Evolutionary conservation across 2,797 vertebrate species (phyloP).

Genomic region (Micrastur ruficollis): DNA sequence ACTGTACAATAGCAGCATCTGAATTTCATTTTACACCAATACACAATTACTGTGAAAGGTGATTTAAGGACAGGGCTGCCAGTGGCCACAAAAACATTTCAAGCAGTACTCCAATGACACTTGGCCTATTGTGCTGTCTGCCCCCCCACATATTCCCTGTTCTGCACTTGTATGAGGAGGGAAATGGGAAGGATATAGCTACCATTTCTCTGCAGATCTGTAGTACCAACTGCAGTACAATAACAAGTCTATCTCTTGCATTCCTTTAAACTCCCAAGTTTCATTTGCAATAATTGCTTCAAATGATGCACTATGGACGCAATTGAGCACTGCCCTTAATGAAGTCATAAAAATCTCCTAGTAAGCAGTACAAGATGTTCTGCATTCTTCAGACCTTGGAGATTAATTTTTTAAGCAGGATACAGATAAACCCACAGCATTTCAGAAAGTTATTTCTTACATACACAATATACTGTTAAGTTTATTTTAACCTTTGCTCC

Average conservation of each 20-base stretch:
- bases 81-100: not conserved
- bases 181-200: not conserved
- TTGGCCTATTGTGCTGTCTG: not conserved
- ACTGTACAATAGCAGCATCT: not conserved
- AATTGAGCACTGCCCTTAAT: not conserved
- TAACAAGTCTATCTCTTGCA: not conserved
- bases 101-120: not conserved
- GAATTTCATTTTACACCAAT: not conserved
- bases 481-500: slow-evolving; percentile 41
- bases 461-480: not conserved
- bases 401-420: not conserved
- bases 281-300: slow-evolving; percentile 21
- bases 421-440: not conserved
- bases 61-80: not conserved
- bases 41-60: not conserved
- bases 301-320: slow-evolving; percentile 14
- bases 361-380: not conserved
- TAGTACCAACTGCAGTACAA: not conserved
- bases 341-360: slow-evolving; percentile 4
- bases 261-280: not conserved
- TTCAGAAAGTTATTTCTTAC: slow-evolving; percentile 5
- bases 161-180: not conserved
- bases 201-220: not conserved
- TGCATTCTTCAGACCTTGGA: slow-evolving; percentile 1
- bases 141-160: not conserved